phyloP scores from a whole-genome alignment of 2,113 vertebrate genomes.

The Thamnaconus septentrionalis region DNA sequence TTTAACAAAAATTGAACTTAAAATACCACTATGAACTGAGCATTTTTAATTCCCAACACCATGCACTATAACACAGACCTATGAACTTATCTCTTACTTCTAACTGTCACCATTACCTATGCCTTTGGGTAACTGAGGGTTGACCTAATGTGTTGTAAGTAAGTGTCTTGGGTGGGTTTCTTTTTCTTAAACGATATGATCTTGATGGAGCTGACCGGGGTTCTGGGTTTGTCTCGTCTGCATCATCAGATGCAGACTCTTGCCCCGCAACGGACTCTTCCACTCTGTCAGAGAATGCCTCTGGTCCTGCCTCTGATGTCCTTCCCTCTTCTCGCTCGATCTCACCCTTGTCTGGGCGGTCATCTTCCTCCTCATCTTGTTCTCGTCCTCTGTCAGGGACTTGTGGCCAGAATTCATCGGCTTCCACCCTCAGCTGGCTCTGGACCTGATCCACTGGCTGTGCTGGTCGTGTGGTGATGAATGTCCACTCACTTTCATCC shows the following conservation, averaged over 20 bases:
- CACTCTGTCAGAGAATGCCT: too few relatives aligned
- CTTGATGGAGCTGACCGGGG: neutral
- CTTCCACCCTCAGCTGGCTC: neutral
- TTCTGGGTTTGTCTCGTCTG: neutral
- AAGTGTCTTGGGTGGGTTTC: neutral
- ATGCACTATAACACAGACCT: too few relatives aligned
- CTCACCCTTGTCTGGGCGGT: neutral
- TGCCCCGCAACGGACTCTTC: too few relatives aligned
- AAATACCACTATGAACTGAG: neutral
- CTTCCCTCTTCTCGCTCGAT: neutral
- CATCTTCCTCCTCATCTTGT: neutral
- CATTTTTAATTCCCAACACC: too few relatives aligned
- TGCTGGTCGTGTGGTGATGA: neutral
- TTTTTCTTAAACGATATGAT: neutral
- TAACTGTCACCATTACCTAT: neutral
- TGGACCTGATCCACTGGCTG: neutral
- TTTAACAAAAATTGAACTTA: neutral
- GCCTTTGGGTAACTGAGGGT: neutral
- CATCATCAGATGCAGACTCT: slow-evolving; percentile 8
- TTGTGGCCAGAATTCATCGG: neutral
- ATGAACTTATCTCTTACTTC: too few relatives aligned
- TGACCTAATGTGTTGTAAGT: slow-evolving; percentile 1
- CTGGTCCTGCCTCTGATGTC: neutral
- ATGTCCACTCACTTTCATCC: neutral
- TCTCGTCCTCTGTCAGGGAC: neutral